Evolutionary conservation across 2,113 vertebrate genomes (phyloP).

Genomic region (Collichthys lucidus): DNA sequence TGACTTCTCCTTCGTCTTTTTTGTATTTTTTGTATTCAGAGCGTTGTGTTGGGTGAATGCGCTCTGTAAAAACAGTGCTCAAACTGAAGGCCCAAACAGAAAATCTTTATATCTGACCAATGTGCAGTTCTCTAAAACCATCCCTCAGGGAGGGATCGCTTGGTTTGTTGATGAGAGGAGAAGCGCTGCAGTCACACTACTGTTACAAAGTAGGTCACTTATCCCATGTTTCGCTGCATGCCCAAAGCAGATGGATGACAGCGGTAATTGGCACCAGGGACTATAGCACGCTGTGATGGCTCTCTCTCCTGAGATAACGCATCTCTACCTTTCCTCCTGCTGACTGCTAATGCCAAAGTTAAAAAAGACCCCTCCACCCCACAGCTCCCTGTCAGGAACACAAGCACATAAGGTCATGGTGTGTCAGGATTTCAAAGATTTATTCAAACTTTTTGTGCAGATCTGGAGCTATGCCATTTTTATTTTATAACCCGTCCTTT

Average conservation of each 20-base stretch:
- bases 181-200: slow-evolving; percentile 62
- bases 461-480: slow-evolving; percentile 32
- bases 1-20: neutral
- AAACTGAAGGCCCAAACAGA: slow-evolving; percentile 21
- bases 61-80: neutral
- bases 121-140: slow-evolving; percentile 14
- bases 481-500: slow-evolving; percentile 2
- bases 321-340: slow-evolving; percentile 49
- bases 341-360: slow-evolving; percentile 49
- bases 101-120: slow-evolving; percentile 21
- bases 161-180: slow-evolving; percentile 63
- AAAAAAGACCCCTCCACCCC: slow-evolving; percentile 17
- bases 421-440: slow-evolving; percentile 42
- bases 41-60: neutral
- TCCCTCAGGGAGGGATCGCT: slow-evolving; percentile 29
- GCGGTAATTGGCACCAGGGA: slow-evolving; percentile 76
- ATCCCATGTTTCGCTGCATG: slow-evolving; percentile 68
- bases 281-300: slow-evolving; percentile 56
- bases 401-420: slow-evolving; percentile 40
- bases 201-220: slow-evolving; percentile 78
- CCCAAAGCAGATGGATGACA: slow-evolving; percentile 79
- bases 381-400: slow-evolving; percentile 15
- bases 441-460: slow-evolving; percentile 20
- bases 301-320: slow-evolving; percentile 61
- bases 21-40: neutral